Evolutionary conservation across 2,888 invertebrate genomes (phyloP).

Genomic region (Lissonota sp.): DNA sequence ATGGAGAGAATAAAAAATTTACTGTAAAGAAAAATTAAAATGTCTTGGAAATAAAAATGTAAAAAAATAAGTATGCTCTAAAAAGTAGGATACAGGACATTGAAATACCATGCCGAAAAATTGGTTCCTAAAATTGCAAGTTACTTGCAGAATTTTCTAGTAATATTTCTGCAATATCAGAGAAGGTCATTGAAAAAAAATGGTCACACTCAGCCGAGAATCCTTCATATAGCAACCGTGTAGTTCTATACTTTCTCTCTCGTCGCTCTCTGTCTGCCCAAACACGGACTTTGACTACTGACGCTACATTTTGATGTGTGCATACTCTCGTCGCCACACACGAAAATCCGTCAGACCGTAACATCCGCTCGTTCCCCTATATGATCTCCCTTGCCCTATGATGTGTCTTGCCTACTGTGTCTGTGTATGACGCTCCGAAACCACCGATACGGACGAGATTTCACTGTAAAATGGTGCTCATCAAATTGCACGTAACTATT

Average conservation of each 20-base stretch:
- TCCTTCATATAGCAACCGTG: constrained; percentile 11
- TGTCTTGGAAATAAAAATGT: too few relatives aligned
- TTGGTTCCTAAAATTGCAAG: too few relatives aligned
- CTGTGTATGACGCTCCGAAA: constrained; percentile 50
- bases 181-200: too few relatives aligned
- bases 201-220: constrained; percentile 22
- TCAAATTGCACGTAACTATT: background rate
- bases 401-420: constrained; percentile 22
- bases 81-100: too few relatives aligned
- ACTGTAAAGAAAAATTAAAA: too few relatives aligned
- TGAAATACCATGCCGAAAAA: too few relatives aligned
- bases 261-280: constrained; percentile 38
- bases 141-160: too few relatives aligned
- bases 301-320: constrained; percentile 23
- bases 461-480: constrained; percentile 6
- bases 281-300: constrained; percentile 53
- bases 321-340: constrained; percentile 16
- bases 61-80: too few relatives aligned
- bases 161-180: too few relatives aligned
- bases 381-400: background rate
- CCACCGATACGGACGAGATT: constrained; percentile 41
- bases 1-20: too few relatives aligned
- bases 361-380: constrained; percentile 22
- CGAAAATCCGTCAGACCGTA: constrained; percentile 57
- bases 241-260: constrained; percentile 6